These are phyloP conservation scores for Brachionus plicatilis DNA, from an alignment of 1,140 invertebrate genomes.

Conservation along the genomic window DNA sequence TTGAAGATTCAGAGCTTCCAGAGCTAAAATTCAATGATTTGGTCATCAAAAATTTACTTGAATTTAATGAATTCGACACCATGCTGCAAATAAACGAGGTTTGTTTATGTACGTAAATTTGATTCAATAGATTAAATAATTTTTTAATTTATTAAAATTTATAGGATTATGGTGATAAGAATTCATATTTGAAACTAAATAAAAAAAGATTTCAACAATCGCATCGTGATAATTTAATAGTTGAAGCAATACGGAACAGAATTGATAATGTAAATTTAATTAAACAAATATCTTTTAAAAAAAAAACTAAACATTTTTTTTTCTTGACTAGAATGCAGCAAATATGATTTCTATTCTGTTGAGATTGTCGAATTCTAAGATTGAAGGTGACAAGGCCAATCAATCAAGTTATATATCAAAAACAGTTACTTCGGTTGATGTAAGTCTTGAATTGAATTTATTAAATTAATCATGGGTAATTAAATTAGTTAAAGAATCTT, in stretches of 20 bases:
- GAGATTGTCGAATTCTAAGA: not conserved
- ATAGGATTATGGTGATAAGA: constrained; percentile 30
- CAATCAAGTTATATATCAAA: not conserved
- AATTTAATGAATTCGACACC: not conserved
- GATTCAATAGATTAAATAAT: not conserved
- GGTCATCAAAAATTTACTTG: not conserved
- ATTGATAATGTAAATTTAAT: constrained; percentile 20
- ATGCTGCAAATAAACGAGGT: constrained; percentile 13
- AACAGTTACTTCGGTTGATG: constrained; percentile 31
- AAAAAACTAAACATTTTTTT: not conserved
- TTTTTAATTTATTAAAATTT: constrained; percentile 18
- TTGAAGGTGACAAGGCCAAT: not conserved
- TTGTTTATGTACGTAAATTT: constrained; percentile 33
- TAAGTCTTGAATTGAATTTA: not conserved
- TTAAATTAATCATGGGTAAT: not conserved
- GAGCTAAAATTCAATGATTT: not conserved
- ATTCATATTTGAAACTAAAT: not conserved
- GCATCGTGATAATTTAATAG: not conserved
- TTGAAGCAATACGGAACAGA: not conserved
- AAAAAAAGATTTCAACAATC: not conserved
- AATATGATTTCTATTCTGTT: not conserved
- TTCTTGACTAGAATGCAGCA: not conserved
- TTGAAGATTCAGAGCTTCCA: not conserved
- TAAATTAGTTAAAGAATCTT: too few species aligned
- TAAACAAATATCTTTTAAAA: not conserved